These are phyloP conservation scores for Ammodytes marinus DNA, from an alignment of 2,113 vertebrate species.

Conservation along the genomic window DNA sequence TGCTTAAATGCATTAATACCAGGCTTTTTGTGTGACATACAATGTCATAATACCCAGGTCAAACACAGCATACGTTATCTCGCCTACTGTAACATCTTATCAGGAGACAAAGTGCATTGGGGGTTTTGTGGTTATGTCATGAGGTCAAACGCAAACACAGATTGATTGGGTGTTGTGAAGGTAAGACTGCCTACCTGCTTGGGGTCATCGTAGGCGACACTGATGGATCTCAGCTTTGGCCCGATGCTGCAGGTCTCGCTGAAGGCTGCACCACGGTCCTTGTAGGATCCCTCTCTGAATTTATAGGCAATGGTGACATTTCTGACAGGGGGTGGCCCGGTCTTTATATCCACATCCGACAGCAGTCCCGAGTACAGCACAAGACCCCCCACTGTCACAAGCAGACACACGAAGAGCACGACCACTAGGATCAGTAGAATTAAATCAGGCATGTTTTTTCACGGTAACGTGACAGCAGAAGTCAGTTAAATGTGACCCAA, in stretches of 20 bases:
- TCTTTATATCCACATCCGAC: conserved; percentile 88
- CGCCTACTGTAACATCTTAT: conserved; percentile 33
- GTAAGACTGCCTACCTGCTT: conserved; percentile 87
- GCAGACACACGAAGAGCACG: conserved; percentile 85
- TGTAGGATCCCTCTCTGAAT: conserved; percentile 90
- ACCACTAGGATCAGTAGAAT: conserved; percentile 88
- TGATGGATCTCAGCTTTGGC: conserved; percentile 89
- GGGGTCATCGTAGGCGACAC: conserved; percentile 93
- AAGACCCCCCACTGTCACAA: conserved; percentile 88
- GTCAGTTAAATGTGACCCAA: background rate
- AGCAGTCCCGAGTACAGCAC: conserved; percentile 92
- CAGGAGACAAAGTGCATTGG: conserved; percentile 43
- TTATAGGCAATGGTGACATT: conserved; percentile 94
- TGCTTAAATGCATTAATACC: background rate
- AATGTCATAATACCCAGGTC: conserved; percentile 28
- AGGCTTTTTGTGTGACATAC: background rate
- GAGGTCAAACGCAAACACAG: conserved; percentile 24
- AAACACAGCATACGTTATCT: conserved; percentile 18
- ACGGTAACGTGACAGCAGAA: conserved; percentile 22
- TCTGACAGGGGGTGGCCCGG: conserved; percentile 90
- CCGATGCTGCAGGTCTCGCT: conserved; percentile 94
- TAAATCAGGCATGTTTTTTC: conserved; percentile 88
- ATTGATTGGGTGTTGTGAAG: background rate
- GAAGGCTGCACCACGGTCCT: conserved; percentile 89
- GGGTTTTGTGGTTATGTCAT: conserved; percentile 26